These are phyloP conservation scores for Sphyrna mokarran DNA, from an alignment of 2,113 vertebrate genomes.

Conservation along the genomic window DNA sequence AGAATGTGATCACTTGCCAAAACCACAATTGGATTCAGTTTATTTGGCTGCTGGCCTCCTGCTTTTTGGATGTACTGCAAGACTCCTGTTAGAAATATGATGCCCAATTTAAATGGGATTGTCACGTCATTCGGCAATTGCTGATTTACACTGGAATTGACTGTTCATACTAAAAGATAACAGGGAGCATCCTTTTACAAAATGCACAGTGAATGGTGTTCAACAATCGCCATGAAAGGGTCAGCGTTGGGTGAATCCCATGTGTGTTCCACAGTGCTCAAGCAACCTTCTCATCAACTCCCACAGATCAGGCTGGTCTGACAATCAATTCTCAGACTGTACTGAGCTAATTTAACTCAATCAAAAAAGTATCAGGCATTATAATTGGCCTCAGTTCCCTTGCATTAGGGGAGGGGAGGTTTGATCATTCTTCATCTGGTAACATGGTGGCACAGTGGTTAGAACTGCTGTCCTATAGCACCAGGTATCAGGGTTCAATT, in stretches of 20 bases:
- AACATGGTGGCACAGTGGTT: no score
- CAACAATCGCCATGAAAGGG: background rate
- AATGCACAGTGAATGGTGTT: background rate
- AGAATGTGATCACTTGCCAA: slow-evolving; percentile 17
- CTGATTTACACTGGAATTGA: background rate
- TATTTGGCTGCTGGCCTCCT: background rate
- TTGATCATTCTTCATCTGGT: background rate
- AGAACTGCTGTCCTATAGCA: no score
- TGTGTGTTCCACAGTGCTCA: background rate
- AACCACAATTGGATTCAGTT: background rate
- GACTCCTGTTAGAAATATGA: background rate
- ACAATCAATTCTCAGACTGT: background rate
- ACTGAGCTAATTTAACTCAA: background rate
- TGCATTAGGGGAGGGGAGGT: background rate
- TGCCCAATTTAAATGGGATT: background rate
- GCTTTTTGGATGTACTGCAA: background rate
- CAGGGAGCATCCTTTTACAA: background rate
- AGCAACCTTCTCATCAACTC: background rate
- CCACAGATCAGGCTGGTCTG: background rate
- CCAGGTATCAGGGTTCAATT: no score
- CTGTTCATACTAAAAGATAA: background rate
- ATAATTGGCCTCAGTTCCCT: background rate
- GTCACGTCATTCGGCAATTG: background rate
- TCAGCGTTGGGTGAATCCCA: background rate
- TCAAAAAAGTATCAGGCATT: background rate